Base-by-base conservation (phyloP, 2,888 invertebrate genomes). In the Leistus spinibarbis region DNA sequence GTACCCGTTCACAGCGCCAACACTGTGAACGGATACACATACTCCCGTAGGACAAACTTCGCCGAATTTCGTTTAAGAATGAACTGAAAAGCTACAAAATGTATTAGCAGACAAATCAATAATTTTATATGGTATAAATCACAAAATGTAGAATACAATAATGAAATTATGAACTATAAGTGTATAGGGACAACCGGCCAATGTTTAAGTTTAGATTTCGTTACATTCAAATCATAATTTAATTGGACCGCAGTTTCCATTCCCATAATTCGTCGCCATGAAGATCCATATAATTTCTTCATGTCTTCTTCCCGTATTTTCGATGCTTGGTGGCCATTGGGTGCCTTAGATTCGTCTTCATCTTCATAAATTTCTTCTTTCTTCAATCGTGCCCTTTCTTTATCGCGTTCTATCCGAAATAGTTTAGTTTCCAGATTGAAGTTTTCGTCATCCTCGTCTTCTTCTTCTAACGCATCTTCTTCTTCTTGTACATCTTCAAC, bases 181-280 rank as follows among this genome's bases (percentile, higher is more conserved):
- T 89, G 90, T 3, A 92, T 85, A 3, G 92, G 92, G 83, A 92
- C 88, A 80, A 90, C 90, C 0, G 94, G 94, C 95, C 94, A 95
- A 77, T 89, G 87, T 63, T 86, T 85, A 3, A 93, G 91, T 78
- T 91, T 90, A 2, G 87, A 83, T 76, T 86, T 86, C 80, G 92
- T 92, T 80, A 87, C 85, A 77, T 89, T 87, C 77, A 88, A 85
- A 76, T 94, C 90, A 83, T 89, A 92, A 60, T 89, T 88, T 71
- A 92, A 87, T 78, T 91, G 89, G 77, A 93, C 82, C 0, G 91
- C 90, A 77, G 91, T 91, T 86, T 95, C 94, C 88, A 93, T 89
- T 0, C 92, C 92, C 78, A 90, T 88, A 80, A 94, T 90, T 82
- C 87, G 90, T 20, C 90, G 87, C 82, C 92, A 90, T 13, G 88